Evolutionary conservation across 1,140 invertebrate genomes (phyloP), one percentile per base, ranked within the genome.

Genomic region (Heliothis virescens): DNA sequence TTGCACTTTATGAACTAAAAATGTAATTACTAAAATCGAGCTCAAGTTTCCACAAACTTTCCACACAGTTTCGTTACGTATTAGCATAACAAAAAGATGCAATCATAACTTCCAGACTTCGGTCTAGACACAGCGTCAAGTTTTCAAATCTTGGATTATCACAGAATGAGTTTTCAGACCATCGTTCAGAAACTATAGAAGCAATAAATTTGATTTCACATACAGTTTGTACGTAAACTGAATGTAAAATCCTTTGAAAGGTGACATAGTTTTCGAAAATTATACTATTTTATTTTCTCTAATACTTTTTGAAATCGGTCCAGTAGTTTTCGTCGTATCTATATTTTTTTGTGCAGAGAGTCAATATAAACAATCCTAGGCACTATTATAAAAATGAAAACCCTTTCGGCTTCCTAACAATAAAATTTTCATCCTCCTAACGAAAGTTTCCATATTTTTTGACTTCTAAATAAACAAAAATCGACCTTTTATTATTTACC

Each of bases 41-140:
- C n/a, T 15, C 13, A 26, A 21, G 11, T 13, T 26, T 29, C 11
- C 5, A 60, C 26, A 13, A 60, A 60, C 16, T 26, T 29, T 29
- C 21, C 57, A 60, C 3, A 53, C 15, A 29, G 2, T 41, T 41
- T 5, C 5, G 5, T 41, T 41, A 41, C 34, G 5, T 15, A 60
- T 60, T 60, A 26, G 4, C 57, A 60, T 60, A 60, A 29, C 57
- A 60, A 60, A 29, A 26, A 18, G 57, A 62, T n/a, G 9, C 11
- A 21, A 34, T 29, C 9, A 63, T 60, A 63, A 41, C 26, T 63
- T 63, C 15, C 13, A 41, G 26, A 34, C 60, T 13, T 29, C 4
- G n/a, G 60, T 41, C 15, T 63, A 63, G 60, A 63, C 29, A 3
- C 4, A n/a, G 26, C 41, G 26, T 41, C 15, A 34, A 63, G 60